phyloP scores from a whole-genome alignment of 2,797 vertebrate genomes.

The Bovichtus variegatus region DNA sequence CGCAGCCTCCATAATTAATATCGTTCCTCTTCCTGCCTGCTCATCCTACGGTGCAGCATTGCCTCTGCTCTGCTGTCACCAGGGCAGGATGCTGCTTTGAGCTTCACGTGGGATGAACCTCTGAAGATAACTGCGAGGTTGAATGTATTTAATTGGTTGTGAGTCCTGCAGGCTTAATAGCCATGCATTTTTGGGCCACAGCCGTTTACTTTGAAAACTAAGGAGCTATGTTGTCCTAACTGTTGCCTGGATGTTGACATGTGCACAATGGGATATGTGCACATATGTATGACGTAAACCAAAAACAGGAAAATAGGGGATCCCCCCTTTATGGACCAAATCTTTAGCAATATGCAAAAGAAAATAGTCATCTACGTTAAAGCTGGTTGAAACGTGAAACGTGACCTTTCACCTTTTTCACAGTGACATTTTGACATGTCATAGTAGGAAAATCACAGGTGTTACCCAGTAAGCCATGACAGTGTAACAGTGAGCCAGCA shows the following conservation, averaged over 20 bases:
- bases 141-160: conserved; percentile 30
- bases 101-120: conserved; percentile 17
- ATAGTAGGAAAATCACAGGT: too few species aligned
- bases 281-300: neutral
- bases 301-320: neutral
- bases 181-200: conserved; percentile 17
- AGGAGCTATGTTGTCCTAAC: conserved; percentile 21
- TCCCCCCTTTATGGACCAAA: neutral
- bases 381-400: neutral
- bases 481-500: too few species aligned
- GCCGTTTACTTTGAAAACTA: conserved; percentile 32
- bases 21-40: conserved; percentile 36
- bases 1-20: conserved; percentile 40
- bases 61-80: conserved; percentile 28
- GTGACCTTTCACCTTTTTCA: too few species aligned
- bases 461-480: too few species aligned
- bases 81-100: conserved; percentile 26
- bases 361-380: neutral
- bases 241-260: conserved; percentile 2
- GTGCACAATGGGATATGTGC: neutral
- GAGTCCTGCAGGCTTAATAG: conserved; percentile 25
- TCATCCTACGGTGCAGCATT: conserved; percentile 3
- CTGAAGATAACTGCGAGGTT: conserved; percentile 17
- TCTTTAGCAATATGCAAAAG: neutral
- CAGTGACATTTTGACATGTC: neutral